These are phyloP conservation scores for Ernsta delagoae DNA, from an alignment of 2,888 invertebrate species.

Conservation along the genomic window DNA sequence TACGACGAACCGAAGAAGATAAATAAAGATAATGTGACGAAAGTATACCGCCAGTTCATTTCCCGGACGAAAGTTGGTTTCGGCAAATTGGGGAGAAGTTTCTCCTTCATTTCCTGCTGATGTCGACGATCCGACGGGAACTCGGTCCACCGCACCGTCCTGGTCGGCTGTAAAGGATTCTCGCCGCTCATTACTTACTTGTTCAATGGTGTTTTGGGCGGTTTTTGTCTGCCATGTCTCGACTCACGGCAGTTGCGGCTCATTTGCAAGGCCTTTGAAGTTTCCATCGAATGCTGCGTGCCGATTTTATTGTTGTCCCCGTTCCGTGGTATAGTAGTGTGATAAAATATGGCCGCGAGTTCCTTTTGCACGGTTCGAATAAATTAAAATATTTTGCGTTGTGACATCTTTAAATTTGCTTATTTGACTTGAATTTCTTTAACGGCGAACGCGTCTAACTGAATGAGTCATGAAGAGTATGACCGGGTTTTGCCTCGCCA, in stretches of 20 bases:
- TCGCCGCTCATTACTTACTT: conserved; percentile 37
- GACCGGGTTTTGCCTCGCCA: not conserved
- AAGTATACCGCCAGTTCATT: conserved; percentile 53
- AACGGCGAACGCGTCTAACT: not conserved
- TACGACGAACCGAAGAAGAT: conserved; percentile 48
- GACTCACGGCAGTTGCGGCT: conserved; percentile 36
- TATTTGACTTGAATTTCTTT: too few relatives aligned
- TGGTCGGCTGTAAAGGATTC: conserved; percentile 27
- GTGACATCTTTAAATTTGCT: too few relatives aligned
- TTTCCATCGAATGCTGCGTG: conserved; percentile 25
- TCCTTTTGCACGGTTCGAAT: not conserved
- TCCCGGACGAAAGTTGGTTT: conserved; percentile 51
- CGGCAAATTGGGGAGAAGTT: conserved; percentile 62
- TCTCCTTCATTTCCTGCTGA: conserved; percentile 69
- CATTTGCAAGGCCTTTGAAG: conserved; percentile 36
- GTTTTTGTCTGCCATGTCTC: conserved; percentile 26
- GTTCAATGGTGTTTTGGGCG: conserved; percentile 21
- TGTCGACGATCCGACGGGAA: conserved; percentile 41
- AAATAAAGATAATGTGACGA: conserved; percentile 53
- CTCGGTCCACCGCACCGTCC: conserved; percentile 24
- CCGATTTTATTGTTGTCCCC: conserved; percentile 16
- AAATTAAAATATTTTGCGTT: not conserved
- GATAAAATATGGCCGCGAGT: not conserved
- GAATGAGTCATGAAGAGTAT: not conserved
- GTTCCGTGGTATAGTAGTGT: not conserved